Conservation (phyloP, 2,113 vertebrate genomes). For the Paradoxurus hermaphroditus region DNA sequence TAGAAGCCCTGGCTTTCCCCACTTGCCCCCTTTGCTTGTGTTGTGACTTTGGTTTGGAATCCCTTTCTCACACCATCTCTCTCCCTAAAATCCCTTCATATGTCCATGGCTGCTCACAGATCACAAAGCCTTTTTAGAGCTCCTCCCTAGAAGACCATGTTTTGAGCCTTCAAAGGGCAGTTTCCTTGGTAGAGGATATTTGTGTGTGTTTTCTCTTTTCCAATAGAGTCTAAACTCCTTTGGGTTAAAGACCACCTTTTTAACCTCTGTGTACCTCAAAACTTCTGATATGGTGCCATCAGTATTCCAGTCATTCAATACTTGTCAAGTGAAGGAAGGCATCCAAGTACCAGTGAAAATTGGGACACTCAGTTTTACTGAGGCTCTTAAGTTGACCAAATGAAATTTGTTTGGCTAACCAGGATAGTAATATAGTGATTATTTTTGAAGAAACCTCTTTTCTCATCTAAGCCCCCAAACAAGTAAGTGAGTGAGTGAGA, state of each 20-base stretch:
- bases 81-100: background rate
- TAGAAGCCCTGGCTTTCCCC: background rate
- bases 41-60: background rate
- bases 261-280: background rate
- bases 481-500: background rate
- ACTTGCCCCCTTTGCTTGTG: background rate
- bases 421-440: background rate
- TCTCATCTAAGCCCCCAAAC: background rate
- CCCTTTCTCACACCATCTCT: background rate
- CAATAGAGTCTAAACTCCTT: background rate
- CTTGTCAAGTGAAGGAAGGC: background rate
- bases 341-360: background rate
- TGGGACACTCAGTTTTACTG: background rate
- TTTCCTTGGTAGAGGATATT: background rate
- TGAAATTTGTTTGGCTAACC: background rate
- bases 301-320: background rate
- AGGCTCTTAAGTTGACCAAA: background rate
- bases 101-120: background rate
- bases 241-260: background rate
- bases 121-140: background rate
- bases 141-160: background rate
- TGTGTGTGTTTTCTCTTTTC: background rate
- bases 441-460: background rate
- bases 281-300: background rate
- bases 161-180: background rate